Evolutionary conservation across 2,113 vertebrate genomes (phyloP).

Genomic region (Furnarius figulus): DNA sequence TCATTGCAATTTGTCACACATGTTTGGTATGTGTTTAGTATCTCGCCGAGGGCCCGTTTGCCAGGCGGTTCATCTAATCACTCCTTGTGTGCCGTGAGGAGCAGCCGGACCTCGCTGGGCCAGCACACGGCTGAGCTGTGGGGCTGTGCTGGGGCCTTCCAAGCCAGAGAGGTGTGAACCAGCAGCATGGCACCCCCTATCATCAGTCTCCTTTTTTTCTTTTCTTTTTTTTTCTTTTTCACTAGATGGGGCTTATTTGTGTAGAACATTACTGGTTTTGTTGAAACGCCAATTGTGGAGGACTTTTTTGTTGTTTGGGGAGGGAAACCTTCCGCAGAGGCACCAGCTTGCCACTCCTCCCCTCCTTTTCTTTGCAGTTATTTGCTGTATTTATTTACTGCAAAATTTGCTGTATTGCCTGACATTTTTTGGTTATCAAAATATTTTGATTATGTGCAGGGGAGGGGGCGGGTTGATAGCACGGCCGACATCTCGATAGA

Average conservation of each 20-base stretch:
- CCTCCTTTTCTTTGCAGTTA: not conserved
- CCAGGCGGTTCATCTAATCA: not conserved
- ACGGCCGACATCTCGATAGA: not conserved
- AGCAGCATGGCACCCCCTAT: not conserved
- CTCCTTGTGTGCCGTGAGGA: not conserved
- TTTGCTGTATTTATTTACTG: constrained; percentile 45
- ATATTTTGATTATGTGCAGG: constrained; percentile 48
- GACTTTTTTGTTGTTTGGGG: not conserved
- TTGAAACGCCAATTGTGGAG: not conserved
- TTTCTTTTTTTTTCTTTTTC: not conserved
- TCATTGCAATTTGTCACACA: constrained; percentile 30
- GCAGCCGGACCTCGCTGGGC: fast-evolving
- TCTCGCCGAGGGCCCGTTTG: not conserved
- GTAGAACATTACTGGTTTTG: not conserved
- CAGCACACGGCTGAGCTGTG: fast-evolving
- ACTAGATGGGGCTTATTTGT: not conserved
- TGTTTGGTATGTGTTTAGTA: not conserved
- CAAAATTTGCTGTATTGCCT: constrained; percentile 25
- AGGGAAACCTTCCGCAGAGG: not conserved
- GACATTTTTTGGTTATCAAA: constrained; percentile 44
- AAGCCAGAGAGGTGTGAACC: not conserved
- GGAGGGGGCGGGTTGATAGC: not conserved
- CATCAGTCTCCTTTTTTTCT: not conserved
- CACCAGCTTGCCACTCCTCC: not conserved
- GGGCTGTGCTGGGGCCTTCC: not conserved